phyloP scores from a whole-genome alignment of 2,113 vertebrate species.

The Plestiodon gilberti region DNA sequence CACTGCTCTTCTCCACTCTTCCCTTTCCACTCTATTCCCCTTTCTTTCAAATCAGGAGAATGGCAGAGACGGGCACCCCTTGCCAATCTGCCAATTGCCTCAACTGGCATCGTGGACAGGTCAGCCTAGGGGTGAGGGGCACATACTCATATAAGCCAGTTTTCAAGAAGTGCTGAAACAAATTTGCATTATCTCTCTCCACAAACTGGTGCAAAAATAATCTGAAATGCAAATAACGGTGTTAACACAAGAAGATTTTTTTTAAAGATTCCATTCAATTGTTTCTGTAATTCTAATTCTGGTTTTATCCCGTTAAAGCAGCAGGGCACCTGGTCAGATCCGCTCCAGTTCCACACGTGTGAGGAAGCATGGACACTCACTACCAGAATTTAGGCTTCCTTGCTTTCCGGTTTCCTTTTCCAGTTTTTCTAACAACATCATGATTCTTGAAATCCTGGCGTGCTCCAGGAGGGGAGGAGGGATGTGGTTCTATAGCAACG shows the following conservation, averaged over 20 bases:
- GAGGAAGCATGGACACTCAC: rapidly evolving
- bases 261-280: too few relatives aligned
- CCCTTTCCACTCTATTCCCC: too few relatives aligned
- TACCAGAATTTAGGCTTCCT: background rate
- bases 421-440: background rate
- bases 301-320: background rate
- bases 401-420: background rate
- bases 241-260: background rate
- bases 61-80: too few relatives aligned
- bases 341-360: background rate
- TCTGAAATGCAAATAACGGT: background rate
- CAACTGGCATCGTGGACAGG: too few relatives aligned
- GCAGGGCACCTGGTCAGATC: background rate
- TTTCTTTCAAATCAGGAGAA: too few relatives aligned
- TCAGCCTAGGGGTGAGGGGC: too few relatives aligned
- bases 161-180: background rate
- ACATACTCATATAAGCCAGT: background rate
- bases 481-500: background rate
- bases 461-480: rapidly evolving
- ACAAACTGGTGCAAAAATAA: too few relatives aligned
- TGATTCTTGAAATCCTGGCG: rapidly evolving
- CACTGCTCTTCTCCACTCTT: too few relatives aligned
- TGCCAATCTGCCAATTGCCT: too few relatives aligned
- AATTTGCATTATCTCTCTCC: too few relatives aligned
- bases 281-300: background rate